Evolutionary conservation across 2,797 vertebrate species (phyloP).

Genomic region (Dermochelys coriacea): DNA sequence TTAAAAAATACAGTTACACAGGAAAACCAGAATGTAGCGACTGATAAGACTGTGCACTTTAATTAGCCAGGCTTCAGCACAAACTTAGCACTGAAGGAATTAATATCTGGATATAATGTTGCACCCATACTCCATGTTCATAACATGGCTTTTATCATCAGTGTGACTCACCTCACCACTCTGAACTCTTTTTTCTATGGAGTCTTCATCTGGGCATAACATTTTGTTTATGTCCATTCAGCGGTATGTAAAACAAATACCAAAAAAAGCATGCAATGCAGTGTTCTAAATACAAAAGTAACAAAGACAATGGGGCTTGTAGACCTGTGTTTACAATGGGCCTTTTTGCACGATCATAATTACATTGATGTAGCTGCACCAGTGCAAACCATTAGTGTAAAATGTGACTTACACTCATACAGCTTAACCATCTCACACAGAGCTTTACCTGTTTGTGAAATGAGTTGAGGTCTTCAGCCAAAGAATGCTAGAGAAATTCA

Average conservation of each 20-base stretch:
- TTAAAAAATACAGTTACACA: not conserved
- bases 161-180: not conserved
- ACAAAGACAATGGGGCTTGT: not conserved
- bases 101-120: not conserved
- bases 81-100: not conserved
- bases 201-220: not conserved
- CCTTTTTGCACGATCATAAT: not conserved
- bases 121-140: not conserved
- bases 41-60: not conserved
- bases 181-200: not conserved
- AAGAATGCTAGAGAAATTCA: not conserved
- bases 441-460: not conserved
- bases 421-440: not conserved
- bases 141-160: not conserved
- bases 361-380: not conserved
- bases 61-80: not conserved
- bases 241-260: not conserved
- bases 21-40: not conserved
- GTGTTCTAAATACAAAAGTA: not conserved
- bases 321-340: not conserved
- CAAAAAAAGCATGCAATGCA: not conserved
- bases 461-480: not conserved
- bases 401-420: not conserved
- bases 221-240: rapidly evolving
- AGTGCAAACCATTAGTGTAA: not conserved